These are phyloP conservation scores for Fratercula arctica DNA, from an alignment of 2,797 vertebrate genomes.

Conservation along the genomic window DNA sequence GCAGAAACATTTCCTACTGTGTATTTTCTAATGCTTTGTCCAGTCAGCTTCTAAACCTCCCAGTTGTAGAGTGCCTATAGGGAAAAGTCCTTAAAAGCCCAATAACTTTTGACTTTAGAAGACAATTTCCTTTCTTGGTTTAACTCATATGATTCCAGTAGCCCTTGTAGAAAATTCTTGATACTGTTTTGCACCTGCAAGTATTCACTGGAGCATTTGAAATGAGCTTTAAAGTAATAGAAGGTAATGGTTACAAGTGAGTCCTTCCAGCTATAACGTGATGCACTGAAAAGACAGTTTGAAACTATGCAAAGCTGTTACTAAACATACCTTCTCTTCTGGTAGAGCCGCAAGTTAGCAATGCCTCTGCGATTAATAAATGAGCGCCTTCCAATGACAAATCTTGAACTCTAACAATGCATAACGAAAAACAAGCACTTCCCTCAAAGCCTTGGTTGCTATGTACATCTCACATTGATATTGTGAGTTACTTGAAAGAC, in stretches of 20 bases:
- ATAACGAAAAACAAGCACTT: background rate
- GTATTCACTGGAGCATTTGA: background rate
- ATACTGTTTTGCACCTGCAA: background rate
- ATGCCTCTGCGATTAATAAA: background rate
- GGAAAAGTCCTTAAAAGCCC: background rate
- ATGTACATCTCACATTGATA: background rate
- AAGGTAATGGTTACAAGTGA: background rate
- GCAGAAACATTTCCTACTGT: background rate
- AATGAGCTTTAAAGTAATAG: background rate
- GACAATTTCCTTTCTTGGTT: background rate
- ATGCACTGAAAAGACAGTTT: background rate
- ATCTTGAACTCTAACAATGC: background rate
- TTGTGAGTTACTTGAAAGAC: background rate
- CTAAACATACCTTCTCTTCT: background rate
- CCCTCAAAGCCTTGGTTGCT: background rate
- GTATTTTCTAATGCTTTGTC: background rate
- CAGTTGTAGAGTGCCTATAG: background rate
- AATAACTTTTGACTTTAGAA: background rate
- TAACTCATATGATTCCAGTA: background rate
- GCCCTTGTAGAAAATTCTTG: background rate
- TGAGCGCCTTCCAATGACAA: background rate
- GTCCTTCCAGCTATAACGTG: background rate
- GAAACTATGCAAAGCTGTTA: background rate
- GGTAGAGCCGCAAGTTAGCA: background rate
- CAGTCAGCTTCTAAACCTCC: background rate